phyloP scores from a whole-genome alignment of 2,113 vertebrate species.

The Pelodiscus sinensis region DNA sequence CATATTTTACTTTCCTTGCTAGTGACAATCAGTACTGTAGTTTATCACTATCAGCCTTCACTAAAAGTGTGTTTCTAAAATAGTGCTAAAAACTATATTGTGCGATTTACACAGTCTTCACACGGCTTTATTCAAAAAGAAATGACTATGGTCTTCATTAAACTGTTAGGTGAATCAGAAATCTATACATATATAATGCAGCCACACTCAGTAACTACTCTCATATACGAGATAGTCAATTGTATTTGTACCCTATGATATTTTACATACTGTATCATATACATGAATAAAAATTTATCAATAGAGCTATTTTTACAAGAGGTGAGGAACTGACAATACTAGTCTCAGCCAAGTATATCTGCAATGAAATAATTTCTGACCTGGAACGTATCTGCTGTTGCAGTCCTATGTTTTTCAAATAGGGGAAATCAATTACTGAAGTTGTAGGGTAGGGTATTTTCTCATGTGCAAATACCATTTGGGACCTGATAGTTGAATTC shows the following conservation, averaged over 20 bases:
- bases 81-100: constrained; percentile 29
- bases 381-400: background rate
- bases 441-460: background rate
- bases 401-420: background rate
- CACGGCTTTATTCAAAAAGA: constrained; percentile 42
- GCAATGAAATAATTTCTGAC: background rate
- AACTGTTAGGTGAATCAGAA: background rate
- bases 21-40: background rate
- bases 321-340: constrained; percentile 5
- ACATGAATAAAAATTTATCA: background rate
- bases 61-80: constrained; percentile 43
- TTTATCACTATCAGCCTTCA: background rate
- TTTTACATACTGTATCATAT: background rate
- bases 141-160: background rate
- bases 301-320: background rate
- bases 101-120: background rate
- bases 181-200: constrained; percentile 1
- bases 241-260: background rate
- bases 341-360: background rate
- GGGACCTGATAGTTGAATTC: background rate
- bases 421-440: background rate
- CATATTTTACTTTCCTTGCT: constrained; percentile 31
- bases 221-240: background rate
- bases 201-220: constrained; percentile 1
- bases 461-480: background rate